Percentiles rank a stretch among this genome's conserved stretches.
Evolutionary conservation across 2,113 vertebrate genomes (phyloP).

Genomic region (Pollimyrus isidori): DNA sequence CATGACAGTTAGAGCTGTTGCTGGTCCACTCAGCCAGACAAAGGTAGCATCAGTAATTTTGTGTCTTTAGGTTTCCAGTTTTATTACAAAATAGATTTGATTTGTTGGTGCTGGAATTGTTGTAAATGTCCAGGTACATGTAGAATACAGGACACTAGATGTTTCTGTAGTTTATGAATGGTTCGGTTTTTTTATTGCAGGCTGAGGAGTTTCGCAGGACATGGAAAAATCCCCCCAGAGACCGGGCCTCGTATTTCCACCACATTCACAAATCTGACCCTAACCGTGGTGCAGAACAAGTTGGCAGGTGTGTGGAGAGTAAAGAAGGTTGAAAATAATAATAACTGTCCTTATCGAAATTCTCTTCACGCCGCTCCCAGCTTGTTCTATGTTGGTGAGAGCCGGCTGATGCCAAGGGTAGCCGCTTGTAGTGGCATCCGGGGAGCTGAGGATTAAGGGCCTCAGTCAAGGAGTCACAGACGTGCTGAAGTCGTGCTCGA

Average conservation of each 20-base stretch:
- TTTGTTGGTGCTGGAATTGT: neutral
- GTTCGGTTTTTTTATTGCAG: slow-evolving; percentile 47
- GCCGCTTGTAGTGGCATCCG: too few species aligned
- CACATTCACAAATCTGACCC: slow-evolving; percentile 84
- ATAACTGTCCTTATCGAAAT: neutral
- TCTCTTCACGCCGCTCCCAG: neutral
- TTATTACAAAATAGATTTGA: neutral
- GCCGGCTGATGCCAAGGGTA: neutral
- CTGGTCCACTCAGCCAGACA: slow-evolving; percentile 83
- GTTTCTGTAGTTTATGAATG: neutral
- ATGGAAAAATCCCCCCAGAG: slow-evolving; percentile 91
- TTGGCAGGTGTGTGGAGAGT: slow-evolving; percentile 56
- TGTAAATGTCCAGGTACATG: neutral
- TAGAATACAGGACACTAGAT: neutral
- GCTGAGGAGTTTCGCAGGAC: slow-evolving; percentile 81
- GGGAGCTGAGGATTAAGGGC: neutral
- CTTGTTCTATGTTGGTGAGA: neutral
- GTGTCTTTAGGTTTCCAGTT: neutral
- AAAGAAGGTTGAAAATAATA: neutral
- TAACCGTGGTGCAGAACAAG: slow-evolving; percentile 85
- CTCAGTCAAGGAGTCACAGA: neutral
- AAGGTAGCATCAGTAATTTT: slow-evolving; percentile 63
- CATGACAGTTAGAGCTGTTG: slow-evolving; percentile 79
- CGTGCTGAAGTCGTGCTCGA: neutral
- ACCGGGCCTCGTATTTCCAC: slow-evolving; percentile 69